A percentile compares a stretch with the other conserved stretches of the same genome.
Evolutionary conservation across 2,113 vertebrate species (phyloP).

Genomic region (Callopanchax toddi): DNA sequence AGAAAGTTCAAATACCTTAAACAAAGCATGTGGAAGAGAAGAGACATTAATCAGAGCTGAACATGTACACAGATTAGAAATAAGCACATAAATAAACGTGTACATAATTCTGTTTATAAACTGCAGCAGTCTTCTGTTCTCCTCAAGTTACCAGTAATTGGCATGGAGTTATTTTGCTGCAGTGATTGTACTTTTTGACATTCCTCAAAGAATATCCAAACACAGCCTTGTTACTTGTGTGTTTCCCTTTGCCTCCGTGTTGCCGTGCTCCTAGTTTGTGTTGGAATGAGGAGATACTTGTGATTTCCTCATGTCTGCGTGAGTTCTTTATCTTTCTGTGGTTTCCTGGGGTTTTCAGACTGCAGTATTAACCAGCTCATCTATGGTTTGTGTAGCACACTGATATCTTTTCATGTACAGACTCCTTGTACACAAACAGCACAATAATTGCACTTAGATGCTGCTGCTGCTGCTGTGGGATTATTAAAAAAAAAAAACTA

Average conservation of each 20-base stretch:
- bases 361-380: slow-evolving; percentile 14
- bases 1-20: slow-evolving; percentile 19
- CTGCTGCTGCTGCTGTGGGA: neutral
- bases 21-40: neutral
- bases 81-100: slow-evolving; percentile 13
- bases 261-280: slow-evolving; percentile 39
- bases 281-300: slow-evolving; percentile 20
- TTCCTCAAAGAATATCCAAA: slow-evolving; percentile 41
- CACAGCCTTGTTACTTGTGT: slow-evolving; percentile 32
- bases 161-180: slow-evolving; percentile 31
- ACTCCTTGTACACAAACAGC: neutral
- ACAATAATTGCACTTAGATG: slow-evolving; percentile 14
- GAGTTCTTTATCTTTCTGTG: slow-evolving; percentile 21
- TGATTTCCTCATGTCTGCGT: slow-evolving; percentile 25
- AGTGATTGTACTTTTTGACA: slow-evolving; percentile 44
- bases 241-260: slow-evolving; percentile 29
- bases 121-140: slow-evolving; percentile 12
- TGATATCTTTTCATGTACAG: slow-evolving; percentile 13
- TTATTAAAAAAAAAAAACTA: slow-evolving; percentile 2
- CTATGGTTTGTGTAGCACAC: slow-evolving; percentile 17
- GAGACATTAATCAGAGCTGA: slow-evolving; percentile 6
- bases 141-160: slow-evolving; percentile 18
- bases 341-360: slow-evolving; percentile 29
- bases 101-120: slow-evolving; percentile 16
- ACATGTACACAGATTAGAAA: slow-evolving; percentile 5